Evolutionary conservation across 2,113 vertebrate species (phyloP).

Genomic region (Zosterops pallidus): DNA sequence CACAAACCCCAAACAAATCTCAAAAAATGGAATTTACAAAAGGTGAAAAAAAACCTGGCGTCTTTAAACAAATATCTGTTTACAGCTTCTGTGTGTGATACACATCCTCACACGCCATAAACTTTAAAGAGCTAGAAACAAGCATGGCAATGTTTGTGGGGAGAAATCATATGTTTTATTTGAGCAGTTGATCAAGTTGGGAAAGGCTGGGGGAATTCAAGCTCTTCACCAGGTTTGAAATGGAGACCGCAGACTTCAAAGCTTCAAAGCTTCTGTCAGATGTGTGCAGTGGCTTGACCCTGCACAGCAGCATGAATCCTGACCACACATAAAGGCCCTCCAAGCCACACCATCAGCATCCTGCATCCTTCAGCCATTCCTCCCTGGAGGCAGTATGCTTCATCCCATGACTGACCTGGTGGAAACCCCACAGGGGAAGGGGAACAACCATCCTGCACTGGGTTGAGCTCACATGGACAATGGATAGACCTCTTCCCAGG

Average conservation of each 20-base stretch:
- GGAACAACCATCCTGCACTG: fast-evolving
- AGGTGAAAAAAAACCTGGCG: background rate
- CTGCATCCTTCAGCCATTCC: background rate
- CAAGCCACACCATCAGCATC: background rate
- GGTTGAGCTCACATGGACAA: fast-evolving
- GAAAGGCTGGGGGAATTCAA: background rate
- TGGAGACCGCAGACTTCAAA: background rate
- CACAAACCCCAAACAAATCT: background rate
- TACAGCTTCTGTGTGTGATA: background rate
- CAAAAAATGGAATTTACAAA: background rate
- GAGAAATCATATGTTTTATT: background rate
- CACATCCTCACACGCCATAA: background rate
- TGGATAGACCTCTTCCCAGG: background rate
- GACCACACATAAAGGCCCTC: background rate
- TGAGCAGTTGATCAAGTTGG: background rate
- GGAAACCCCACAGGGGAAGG: background rate
- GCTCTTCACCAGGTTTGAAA: background rate
- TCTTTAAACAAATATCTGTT: background rate
- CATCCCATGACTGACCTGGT: background rate
- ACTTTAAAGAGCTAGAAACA: background rate
- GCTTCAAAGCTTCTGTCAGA: background rate
- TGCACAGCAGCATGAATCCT: background rate
- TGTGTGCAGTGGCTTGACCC: background rate
- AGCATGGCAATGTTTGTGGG: background rate
- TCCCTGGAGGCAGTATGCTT: fast-evolving